Conservation (phyloP, 2,797 vertebrate genomes). For the Gobio occitaniae region DNA sequence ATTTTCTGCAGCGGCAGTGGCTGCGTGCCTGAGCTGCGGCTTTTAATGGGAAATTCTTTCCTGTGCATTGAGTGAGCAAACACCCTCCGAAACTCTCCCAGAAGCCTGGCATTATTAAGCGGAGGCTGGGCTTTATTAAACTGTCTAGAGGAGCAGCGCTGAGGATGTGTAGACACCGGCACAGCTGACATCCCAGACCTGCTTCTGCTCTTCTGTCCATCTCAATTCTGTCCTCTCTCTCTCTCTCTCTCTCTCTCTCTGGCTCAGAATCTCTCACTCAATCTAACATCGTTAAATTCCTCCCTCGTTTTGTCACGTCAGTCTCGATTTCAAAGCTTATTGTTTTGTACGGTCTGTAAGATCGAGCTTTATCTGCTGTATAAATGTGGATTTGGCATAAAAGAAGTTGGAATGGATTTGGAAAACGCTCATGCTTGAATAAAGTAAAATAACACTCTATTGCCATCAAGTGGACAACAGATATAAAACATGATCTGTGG, state of each 20-base stretch:
- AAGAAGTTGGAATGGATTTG: constrained; percentile 2
- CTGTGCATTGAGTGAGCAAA: constrained; percentile 73
- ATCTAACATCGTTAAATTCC: constrained; percentile 35
- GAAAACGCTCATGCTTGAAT: background rate
- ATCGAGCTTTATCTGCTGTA: constrained; percentile 18
- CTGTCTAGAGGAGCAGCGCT: constrained; percentile 58
- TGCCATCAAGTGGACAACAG: constrained; percentile 75
- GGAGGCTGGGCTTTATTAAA: constrained; percentile 60
- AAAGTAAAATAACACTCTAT: constrained; percentile 63
- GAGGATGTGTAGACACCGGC: constrained; percentile 35
- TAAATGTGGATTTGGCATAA: constrained; percentile 28
- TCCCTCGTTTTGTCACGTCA: constrained; percentile 46
- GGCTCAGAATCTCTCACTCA: constrained; percentile 30
- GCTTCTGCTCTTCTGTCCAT: constrained; percentile 22
- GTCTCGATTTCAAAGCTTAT: constrained; percentile 51
- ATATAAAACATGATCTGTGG: background rate
- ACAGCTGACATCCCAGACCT: constrained; percentile 29
- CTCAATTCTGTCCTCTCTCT: constrained; percentile 38
- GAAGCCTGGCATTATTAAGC: constrained; percentile 72
- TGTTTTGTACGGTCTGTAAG: constrained; percentile 52
- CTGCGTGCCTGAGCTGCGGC: constrained; percentile 64
- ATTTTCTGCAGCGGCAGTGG: constrained; percentile 55
- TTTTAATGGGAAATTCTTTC: constrained; percentile 73
- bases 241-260: constrained; percentile 41
- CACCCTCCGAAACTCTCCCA: constrained; percentile 68